Base-by-base conservation (phyloP, 1,140 invertebrate genomes). In the Apis laboriosa region DNA sequence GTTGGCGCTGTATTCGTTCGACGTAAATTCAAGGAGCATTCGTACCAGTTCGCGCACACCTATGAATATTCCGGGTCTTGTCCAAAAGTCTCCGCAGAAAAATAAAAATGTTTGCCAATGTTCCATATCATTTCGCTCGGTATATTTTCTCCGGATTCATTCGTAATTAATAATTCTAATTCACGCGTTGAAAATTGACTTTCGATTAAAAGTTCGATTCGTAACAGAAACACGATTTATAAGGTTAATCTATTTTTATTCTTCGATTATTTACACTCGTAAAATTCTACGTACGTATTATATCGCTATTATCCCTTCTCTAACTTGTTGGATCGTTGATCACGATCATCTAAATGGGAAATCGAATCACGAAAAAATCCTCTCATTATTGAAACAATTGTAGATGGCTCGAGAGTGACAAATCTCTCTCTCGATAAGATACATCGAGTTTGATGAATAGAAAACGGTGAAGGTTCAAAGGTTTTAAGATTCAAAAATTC, bases 81-180 rank as follows among this genome's bases (percentile, higher is more conserved):
- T 72, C 34, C 68, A 58, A 53, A 63, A 63, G 24, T 51, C 56
- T 79, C 67, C 68, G 24, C 19, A 72, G 77, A 68, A 68, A 79
- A 72, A 72, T 79, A 63, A 68, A 79, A 79, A 72, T 34, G 77
- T 79, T 79, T 72, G 67, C 56, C 12, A n/a, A 79, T 49, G 24
- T 79, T 61, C 13, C 21, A 19, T 53, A 72, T 19, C 67, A 34
- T 72, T 63, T 53, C 67, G 19, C 19, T 34, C 56, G 19, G 7
- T n/a, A 61, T 53, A 63, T 15, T 19, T 24, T 9, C 5, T n/a
- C 21, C 17, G 24, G 8, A 15, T 3, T 34, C n/a, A 34, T 76
- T 4, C 60, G 49, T 49, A 28, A 53, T 51, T 76, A 13, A 2
- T 34, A 11, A 28, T 11, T 24, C 2, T 12, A 34, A 75, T 12